A percentile compares a stretch with the other conserved stretches of the same genome.
These are phyloP conservation scores for Chionoecetes opilio DNA, from an alignment of 1,140 invertebrate species.

Conservation along the genomic window DNA sequence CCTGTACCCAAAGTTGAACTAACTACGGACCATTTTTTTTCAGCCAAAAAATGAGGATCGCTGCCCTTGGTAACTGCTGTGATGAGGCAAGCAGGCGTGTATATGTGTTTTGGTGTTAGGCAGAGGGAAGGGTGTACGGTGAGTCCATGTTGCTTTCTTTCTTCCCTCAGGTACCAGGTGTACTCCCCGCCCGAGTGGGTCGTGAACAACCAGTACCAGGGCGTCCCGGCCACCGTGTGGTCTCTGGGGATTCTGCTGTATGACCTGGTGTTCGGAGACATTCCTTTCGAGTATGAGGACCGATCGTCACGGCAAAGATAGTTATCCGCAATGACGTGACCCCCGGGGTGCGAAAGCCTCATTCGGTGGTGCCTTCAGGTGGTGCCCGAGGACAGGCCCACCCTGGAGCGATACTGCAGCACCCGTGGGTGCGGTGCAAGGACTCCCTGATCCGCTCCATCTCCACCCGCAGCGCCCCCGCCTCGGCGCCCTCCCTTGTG, in stretches of 20 bases:
- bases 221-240: conserved; percentile 86
- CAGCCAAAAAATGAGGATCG: neutral
- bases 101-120: neutral
- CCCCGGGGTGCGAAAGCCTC: conserved; percentile 87
- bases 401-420: conserved; percentile 86
- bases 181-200: conserved; percentile 88
- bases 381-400: conserved; percentile 85
- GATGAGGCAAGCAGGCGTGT: neutral
- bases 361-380: conserved; percentile 86
- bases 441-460: conserved; percentile 69
- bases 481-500: conserved; percentile 36
- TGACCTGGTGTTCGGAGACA: conserved; percentile 88
- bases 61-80: neutral
- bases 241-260: conserved; percentile 87
- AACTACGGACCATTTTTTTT: neutral
- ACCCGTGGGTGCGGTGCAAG: conserved; percentile 85
- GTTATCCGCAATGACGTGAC: conserved; percentile 84
- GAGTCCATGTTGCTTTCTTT: neutral
- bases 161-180: conserved; percentile 83
- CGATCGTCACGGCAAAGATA: conserved; percentile 86
- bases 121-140: neutral
- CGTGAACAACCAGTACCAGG: conserved; percentile 85
- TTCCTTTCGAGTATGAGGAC: conserved; percentile 89
- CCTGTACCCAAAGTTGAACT: neutral
- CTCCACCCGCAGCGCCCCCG: conserved; percentile 70